Conservation (phyloP, 2,797 vertebrate species). For the Manis pentadactyla region DNA sequence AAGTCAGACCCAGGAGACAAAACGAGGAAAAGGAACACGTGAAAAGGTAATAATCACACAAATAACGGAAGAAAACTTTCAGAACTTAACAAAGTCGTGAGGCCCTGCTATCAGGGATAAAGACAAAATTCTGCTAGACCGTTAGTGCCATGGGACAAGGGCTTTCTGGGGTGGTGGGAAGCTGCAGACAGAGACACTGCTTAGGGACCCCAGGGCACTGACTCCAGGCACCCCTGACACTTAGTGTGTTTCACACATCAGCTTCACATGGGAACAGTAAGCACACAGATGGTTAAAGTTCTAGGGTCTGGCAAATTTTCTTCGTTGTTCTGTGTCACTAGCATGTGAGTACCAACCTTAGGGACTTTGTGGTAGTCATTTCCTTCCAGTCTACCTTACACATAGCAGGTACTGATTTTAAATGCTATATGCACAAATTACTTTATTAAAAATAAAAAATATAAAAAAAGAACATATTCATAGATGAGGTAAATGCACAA, state of each 20-base stretch:
- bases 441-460: not conserved
- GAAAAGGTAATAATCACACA: not conserved
- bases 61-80: slow-evolving; percentile 13
- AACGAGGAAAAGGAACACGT: not conserved
- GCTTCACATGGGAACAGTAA: not conserved
- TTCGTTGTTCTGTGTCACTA: not conserved
- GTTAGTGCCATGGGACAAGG: not conserved
- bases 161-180: not conserved
- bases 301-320: not conserved
- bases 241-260: not conserved
- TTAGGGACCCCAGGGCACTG: not conserved
- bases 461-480: not conserved
- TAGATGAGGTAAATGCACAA: not conserved
- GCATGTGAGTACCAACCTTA: not conserved
- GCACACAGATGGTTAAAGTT: not conserved
- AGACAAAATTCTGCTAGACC: not conserved
- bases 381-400: not conserved
- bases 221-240: not conserved
- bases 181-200: not conserved
- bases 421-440: not conserved
- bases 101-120: not conserved
- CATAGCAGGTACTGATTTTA: not conserved
- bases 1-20: slow-evolving; percentile 3
- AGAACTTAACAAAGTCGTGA: not conserved
- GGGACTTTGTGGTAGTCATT: not conserved